Conservation (phyloP, 2,113 vertebrate genomes). For the Cettia cetti region DNA sequence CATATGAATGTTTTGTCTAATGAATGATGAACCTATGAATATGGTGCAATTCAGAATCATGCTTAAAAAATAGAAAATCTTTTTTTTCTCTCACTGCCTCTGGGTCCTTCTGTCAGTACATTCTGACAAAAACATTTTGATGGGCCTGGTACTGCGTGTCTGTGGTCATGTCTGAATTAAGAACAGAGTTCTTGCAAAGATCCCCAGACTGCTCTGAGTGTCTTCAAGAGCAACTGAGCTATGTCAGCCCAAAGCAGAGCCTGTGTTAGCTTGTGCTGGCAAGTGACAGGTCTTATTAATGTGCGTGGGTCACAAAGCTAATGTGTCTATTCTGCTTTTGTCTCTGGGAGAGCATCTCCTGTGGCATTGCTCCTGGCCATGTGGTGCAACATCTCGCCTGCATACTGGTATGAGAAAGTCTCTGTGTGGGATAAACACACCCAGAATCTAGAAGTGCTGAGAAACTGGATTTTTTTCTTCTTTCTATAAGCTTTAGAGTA, state of each 20-base stretch:
- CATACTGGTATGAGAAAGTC: not conserved
- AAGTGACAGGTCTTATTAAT: not conserved
- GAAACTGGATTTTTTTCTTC: not conserved
- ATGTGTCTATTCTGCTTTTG: not conserved
- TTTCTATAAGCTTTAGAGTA: not conserved
- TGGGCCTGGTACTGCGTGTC: not conserved
- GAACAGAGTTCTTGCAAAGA: not conserved
- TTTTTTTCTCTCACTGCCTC: not conserved
- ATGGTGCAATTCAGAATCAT: not conserved
- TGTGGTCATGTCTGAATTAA: not conserved
- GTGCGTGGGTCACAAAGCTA: not conserved
- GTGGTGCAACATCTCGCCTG: not conserved
- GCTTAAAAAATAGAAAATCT: not conserved
- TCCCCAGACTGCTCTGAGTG: not conserved
- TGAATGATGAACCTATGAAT: rapidly evolving
- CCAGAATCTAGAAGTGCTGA: not conserved
- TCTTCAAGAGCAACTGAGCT: not conserved
- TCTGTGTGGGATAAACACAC: not conserved
- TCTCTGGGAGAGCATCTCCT: not conserved
- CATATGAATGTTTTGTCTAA: not conserved
- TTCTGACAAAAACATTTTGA: not conserved
- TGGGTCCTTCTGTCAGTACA: not conserved
- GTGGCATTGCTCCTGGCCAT: not conserved
- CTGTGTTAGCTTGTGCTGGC: not conserved
- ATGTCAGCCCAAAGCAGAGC: not conserved